Evolutionary conservation across 2,797 vertebrate genomes (phyloP).

Genomic region (Pygocentrus nattereri): DNA sequence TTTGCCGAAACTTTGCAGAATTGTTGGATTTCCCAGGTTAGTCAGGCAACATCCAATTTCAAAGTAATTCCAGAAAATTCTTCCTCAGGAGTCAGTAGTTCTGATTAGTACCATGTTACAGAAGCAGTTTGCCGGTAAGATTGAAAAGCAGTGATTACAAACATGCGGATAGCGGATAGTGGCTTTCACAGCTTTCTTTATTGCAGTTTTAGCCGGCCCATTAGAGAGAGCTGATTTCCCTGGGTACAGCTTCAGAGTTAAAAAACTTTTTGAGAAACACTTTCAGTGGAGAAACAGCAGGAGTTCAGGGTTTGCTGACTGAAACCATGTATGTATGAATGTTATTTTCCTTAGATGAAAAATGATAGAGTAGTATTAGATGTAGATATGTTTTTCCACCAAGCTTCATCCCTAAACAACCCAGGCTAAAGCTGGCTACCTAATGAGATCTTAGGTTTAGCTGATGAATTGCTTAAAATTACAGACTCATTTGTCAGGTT

Average conservation of each 20-base stretch:
- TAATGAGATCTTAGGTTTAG: neutral
- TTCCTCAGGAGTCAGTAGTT: neutral
- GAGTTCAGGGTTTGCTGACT: neutral
- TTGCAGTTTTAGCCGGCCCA: neutral
- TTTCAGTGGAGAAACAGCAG: neutral
- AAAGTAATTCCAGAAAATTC: neutral
- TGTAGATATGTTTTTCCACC: neutral
- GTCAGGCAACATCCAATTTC: neutral
- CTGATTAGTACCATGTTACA: neutral
- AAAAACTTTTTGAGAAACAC: neutral
- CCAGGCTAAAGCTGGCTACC: neutral
- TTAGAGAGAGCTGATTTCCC: neutral
- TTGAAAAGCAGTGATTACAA: neutral
- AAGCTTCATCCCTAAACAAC: neutral
- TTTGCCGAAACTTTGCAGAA: too few relatives aligned
- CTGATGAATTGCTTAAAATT: conserved; percentile 21
- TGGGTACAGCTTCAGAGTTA: neutral
- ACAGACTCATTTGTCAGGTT: conserved; percentile 11
- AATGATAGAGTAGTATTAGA: neutral
- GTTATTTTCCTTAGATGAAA: neutral
- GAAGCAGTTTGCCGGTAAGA: neutral
- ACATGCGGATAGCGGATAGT: neutral
- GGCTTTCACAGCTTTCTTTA: neutral
- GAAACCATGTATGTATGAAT: neutral
- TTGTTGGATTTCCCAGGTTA: too few relatives aligned